Evolutionary conservation across 2,113 vertebrate species (phyloP), one percentile per base, ranked within the genome.

Genomic region (Megaceryle maxima): DNA sequence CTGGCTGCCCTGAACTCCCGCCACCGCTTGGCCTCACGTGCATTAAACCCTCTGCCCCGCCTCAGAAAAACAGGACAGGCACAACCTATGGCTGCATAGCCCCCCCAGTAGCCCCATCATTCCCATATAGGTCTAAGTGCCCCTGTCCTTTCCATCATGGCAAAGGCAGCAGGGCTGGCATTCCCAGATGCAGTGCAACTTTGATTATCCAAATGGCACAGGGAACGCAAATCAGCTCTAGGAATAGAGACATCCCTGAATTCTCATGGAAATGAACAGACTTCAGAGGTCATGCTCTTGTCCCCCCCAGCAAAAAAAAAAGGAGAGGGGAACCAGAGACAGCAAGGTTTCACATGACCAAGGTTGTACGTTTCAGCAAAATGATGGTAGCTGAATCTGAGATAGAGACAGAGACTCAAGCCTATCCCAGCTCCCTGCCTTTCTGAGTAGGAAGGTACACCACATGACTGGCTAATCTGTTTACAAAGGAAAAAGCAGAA

Each of bases 1-100:
- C 94, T 96, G 98, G 97, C 97, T 97, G 95, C 97, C 97, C 97
- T 90, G 96, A 96, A 64, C 79, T 93, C 90, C 97, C 87, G 0
- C 85, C 82, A 48, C 51, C 25, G 12, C 16, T 31, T 1, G 1
- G 57, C 46, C 64, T 75, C 35, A 19, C 19, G 37, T 91, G 91
- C 91, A 22, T 75, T 39, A 51, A 75, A 19, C 73, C 82, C 17
- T 18, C 18, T 31, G 8, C 48, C 37, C 20, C 29, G n/a, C 8
- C 17, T 7, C 11, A 31, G 10, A 51, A 70, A 77, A 2, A 0
- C 28, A 55, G n/a, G 31, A n/a, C 1, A 39, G 74, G 35, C 28
- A 14, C 4, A 17, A 46, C 26, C 56, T 16, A 22, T 5, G 11
- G 37, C 75, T 75, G 60, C 39, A 67, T 46, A 50, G 46, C 17